Percentiles rank a stretch among this genome's conserved stretches.
Evolutionary conservation across 2,113 vertebrate genomes (phyloP).

Genomic region (Corythaixoides concolor): DNA sequence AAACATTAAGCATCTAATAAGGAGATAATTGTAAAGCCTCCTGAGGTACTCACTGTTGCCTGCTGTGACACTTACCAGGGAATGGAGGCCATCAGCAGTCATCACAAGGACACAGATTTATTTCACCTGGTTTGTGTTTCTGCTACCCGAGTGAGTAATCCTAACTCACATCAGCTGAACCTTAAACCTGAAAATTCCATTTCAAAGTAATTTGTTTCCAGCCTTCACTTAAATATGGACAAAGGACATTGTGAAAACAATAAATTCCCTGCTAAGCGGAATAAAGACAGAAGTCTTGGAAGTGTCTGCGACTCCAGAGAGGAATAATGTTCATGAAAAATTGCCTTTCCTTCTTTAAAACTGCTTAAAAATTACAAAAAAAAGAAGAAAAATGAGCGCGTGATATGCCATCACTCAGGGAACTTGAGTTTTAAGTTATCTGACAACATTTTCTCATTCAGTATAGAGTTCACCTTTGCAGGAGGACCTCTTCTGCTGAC

Average conservation of each 20-base stretch:
- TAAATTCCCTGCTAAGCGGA: background rate
- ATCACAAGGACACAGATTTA: background rate
- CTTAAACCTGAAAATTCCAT: background rate
- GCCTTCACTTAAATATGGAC: background rate
- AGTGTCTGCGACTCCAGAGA: background rate
- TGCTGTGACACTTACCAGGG: background rate
- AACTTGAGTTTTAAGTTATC: background rate
- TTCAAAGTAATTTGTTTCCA: slow-evolving; percentile 26
- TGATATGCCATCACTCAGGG: background rate
- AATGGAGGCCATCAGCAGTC: background rate
- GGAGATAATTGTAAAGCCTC: background rate
- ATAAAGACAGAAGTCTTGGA: background rate
- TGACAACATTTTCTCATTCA: background rate
- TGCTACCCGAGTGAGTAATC: background rate
- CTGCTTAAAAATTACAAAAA: background rate
- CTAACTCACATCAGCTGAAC: background rate
- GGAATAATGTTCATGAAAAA: background rate
- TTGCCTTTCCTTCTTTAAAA: background rate
- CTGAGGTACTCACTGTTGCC: background rate
- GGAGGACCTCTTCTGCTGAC: background rate
- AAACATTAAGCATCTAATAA: background rate
- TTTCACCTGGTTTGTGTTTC: background rate
- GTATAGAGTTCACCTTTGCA: background rate
- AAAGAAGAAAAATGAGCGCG: accelerated
- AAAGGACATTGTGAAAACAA: background rate